Evolutionary conservation across 2,888 invertebrate genomes (phyloP).

Genomic region (Agonopterix arenella): DNA sequence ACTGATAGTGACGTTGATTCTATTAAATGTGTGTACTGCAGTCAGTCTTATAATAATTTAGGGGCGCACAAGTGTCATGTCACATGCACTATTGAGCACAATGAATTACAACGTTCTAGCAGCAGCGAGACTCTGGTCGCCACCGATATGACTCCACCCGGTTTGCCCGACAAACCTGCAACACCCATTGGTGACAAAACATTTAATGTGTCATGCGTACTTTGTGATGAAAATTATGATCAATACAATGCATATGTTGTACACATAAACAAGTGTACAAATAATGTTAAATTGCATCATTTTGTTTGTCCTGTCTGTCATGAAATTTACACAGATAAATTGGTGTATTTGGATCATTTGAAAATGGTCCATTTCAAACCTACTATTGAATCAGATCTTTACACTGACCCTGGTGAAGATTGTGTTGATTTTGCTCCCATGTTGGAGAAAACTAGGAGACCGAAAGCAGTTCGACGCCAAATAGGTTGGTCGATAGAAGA

Average conservation of each 20-base stretch:
- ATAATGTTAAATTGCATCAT: conserved; percentile 65
- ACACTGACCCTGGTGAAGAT: conserved; percentile 42
- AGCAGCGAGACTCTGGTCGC: conserved; percentile 68
- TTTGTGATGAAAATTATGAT: conserved; percentile 61
- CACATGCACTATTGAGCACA: conserved; percentile 61
- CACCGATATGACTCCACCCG: conserved; percentile 36
- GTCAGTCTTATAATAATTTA: conserved; percentile 51
- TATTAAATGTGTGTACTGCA: conserved; percentile 64
- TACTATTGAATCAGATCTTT: conserved; percentile 15
- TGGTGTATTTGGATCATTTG: conserved; percentile 54
- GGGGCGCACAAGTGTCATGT: conserved; percentile 59
- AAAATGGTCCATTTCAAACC: conserved; percentile 46
- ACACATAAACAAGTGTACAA: conserved; percentile 64
- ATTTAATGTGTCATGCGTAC: conserved; percentile 55
- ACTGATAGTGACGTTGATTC: conserved; percentile 70
- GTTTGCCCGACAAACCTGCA: conserved; percentile 22
- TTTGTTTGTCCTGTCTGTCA: conserved; percentile 67
- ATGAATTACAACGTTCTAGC: conserved; percentile 50
- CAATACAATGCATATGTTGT: conserved; percentile 55
- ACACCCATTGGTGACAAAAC: conserved; percentile 22
- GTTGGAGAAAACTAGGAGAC: conserved; percentile 52
- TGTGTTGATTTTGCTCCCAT: conserved; percentile 63
- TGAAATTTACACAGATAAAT: conserved; percentile 59
- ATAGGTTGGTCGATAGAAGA: conserved; percentile 72
- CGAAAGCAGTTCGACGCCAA: conserved; percentile 59